Percentiles rank a stretch among this genome's conserved stretches.
Conservation (phyloP, 2,888 invertebrate genomes). For the Phengaris arion region DNA sequence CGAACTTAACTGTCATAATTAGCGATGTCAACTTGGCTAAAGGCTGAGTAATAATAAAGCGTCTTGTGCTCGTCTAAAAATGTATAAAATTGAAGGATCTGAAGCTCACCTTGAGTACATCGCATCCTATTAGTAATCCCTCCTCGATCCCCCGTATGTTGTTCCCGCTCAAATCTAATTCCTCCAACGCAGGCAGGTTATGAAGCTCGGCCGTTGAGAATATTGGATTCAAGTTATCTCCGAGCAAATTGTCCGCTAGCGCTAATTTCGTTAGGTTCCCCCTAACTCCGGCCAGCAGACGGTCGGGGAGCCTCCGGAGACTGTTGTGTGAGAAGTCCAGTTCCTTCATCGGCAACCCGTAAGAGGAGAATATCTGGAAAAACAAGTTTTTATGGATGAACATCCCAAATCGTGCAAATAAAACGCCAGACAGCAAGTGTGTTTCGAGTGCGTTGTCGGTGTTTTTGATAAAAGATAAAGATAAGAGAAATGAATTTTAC, state of each 20-base stretch:
- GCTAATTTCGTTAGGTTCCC: constrained; percentile 84
- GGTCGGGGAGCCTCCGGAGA: constrained; percentile 87
- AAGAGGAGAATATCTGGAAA: constrained; percentile 82
- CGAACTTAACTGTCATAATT: too few species aligned
- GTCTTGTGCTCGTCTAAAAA: too few species aligned
- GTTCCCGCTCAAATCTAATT: constrained; percentile 90
- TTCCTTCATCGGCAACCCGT: constrained; percentile 85
- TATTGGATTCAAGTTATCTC: constrained; percentile 93
- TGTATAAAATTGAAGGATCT: too few species aligned
- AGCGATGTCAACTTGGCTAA: too few species aligned
- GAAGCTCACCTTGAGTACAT: constrained; percentile 82
- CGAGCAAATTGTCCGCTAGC: constrained; percentile 89
- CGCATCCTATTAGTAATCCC: constrained; percentile 91
- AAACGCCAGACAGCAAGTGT: not conserved
- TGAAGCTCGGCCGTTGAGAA: constrained; percentile 93
- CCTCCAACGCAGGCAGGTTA: constrained; percentile 84
- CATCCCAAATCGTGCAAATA: not conserved
- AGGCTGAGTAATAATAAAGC: too few species aligned
- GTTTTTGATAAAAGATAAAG: not conserved
- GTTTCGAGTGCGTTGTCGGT: not conserved
- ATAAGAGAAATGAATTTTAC: constrained; percentile 6
- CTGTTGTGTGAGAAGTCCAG: constrained; percentile 92
- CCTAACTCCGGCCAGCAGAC: constrained; percentile 83
- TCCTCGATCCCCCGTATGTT: constrained; percentile 90
- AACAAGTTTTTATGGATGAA: not conserved